phyloP scores from a whole-genome alignment of 2,113 vertebrate species.

The Spermophilus dauricus region DNA sequence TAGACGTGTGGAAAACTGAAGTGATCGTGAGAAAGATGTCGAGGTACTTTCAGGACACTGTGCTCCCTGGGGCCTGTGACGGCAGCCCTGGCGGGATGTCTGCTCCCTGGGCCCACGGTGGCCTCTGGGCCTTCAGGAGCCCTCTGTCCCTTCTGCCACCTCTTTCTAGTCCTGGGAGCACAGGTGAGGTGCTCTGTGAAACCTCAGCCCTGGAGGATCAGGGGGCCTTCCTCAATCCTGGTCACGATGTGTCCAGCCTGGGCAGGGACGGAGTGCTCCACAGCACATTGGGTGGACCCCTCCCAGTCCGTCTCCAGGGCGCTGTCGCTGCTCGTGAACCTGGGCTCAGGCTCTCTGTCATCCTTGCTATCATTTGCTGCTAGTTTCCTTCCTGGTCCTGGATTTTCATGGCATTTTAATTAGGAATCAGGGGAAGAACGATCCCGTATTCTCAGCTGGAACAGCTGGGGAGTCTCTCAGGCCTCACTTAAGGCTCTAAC shows the following conservation, averaged over 20 bases:
- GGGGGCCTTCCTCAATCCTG: neutral
- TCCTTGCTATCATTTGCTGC: neutral
- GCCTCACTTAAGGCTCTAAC: neutral
- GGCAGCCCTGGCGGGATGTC: no score
- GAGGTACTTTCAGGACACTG: neutral
- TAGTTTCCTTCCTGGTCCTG: neutral
- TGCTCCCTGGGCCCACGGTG: no score
- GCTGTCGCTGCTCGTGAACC: rapidly evolving
- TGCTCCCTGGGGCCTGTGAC: neutral
- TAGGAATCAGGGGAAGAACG: constrained; percentile 32
- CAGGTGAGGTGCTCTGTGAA: neutral
- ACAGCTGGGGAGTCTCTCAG: neutral
- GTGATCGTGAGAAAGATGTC: neutral
- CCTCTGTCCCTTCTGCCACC: neutral
- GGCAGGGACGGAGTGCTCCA: neutral
- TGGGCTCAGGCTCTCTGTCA: neutral
- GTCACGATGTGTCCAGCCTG: no score
- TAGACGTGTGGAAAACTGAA: neutral
- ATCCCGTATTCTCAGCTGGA: neutral
- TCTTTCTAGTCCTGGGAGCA: neutral
- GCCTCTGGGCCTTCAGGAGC: neutral
- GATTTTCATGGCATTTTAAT: constrained; percentile 45
- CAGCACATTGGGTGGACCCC: no score
- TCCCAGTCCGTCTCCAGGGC: neutral
- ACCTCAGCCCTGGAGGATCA: neutral